phyloP scores from a whole-genome alignment of 2,113 vertebrate genomes.

The Oriolus oriolus region DNA sequence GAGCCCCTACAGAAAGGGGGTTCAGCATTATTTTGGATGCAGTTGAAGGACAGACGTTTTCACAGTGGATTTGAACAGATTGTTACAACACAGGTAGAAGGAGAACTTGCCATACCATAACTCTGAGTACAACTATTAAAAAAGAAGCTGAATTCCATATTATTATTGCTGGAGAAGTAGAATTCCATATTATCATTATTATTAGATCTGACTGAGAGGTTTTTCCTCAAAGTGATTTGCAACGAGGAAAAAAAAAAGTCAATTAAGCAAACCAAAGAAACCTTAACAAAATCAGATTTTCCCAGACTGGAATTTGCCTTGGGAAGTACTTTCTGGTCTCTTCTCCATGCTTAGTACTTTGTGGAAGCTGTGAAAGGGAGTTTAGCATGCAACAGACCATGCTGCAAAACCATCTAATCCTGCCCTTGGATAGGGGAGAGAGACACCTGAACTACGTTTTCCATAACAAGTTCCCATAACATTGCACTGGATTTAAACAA shows the following conservation, averaged over 20 bases:
- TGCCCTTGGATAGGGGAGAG: not conserved
- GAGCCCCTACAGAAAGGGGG: not conserved
- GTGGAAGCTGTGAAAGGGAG: not conserved
- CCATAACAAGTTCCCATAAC: not conserved
- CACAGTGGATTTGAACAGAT: not conserved
- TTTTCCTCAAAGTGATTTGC: not conserved
- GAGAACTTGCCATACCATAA: not conserved
- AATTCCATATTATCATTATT: not conserved
- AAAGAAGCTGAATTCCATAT: not conserved
- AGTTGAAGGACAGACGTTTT: not conserved
- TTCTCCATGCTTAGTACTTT: not conserved
- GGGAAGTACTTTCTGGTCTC: not conserved
- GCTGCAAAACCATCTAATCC: not conserved
- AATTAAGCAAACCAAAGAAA: not conserved
- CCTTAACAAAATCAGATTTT: not conserved
- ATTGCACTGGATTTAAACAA: not conserved
- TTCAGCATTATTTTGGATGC: not conserved
- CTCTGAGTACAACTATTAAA: not conserved
- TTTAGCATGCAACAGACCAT: rapidly evolving
- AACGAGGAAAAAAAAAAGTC: not conserved
- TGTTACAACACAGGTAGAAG: rapidly evolving
- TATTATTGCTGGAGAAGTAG: not conserved
- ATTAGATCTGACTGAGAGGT: not conserved
- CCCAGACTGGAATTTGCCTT: not conserved
- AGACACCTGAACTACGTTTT: not conserved